Evolutionary conservation across 2,888 invertebrate species (phyloP).

Genomic region (Machimus rusticus): DNA sequence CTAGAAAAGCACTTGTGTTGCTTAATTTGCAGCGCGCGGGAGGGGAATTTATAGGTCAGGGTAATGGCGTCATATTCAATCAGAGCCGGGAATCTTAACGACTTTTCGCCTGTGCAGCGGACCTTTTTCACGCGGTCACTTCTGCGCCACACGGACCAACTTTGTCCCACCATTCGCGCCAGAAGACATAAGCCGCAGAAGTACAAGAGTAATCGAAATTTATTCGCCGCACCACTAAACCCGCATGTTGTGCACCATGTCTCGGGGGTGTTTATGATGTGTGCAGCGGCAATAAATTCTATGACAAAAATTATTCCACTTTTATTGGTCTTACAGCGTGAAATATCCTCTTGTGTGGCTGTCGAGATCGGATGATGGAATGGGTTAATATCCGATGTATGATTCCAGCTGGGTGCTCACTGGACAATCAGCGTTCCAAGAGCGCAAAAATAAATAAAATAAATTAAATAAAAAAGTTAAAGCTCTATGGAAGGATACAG

Average conservation of each 20-base stretch:
- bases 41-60: background rate
- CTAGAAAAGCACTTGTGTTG: background rate
- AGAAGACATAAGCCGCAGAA: constrained; percentile 8
- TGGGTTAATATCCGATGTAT: constrained; percentile 22
- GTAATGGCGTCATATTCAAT: constrained; percentile 6
- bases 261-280: constrained; percentile 21
- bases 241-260: background rate
- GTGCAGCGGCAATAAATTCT: constrained; percentile 33
- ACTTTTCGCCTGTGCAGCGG: background rate
- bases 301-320: constrained; percentile 28
- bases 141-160: background rate
- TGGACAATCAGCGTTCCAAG: background rate
- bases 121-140: constrained; percentile 4
- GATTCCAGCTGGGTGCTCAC: background rate
- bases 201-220: constrained; percentile 16
- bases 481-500: background rate
- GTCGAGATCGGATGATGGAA: background rate
- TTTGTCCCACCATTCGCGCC: background rate
- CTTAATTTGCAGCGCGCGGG: background rate
- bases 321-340: constrained; percentile 6
- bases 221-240: background rate
- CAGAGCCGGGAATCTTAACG: background rate
- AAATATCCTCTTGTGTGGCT: constrained; percentile 2
- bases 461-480: background rate
- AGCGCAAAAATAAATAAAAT: background rate